Evolutionary conservation across 2,797 vertebrate species (phyloP), one percentile per base, ranked within the genome.

Genomic region (Argentina silus): DNA sequence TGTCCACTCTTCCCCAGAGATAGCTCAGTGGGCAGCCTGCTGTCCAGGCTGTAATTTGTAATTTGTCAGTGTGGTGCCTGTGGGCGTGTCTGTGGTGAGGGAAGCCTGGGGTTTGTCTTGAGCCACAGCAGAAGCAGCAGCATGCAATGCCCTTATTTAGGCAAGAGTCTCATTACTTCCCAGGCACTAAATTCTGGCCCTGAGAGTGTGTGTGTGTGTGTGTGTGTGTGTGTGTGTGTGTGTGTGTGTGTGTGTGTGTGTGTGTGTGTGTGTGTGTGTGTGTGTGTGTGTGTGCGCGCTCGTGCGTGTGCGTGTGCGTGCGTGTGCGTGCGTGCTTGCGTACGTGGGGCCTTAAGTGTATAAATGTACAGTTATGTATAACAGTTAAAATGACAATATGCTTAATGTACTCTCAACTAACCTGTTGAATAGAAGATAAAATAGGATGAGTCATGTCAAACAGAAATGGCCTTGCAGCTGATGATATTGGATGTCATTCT

Each of bases 121-220:
- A 78, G 82, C 90, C 90, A 88, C 87, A 88, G 88, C 87, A 88
- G 85, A 82, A 64, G 72, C 78, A 72, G 44, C 59, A 75, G 82
- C 86, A 74, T 83, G 82, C 61, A 82, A 93, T 93, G 88, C 83
- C 94, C 95, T 93, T 96, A 95, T 96, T 95, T 95, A 94, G 94
- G 90, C 93, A 95, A 90, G 85, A 88, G 86, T 78, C 84, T 88
- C 85, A 85, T 81, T 86, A 85, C 83, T 85, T 83, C 87, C 81
- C 86, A 84, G 77, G 75, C 72, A 66, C 73, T 57, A 42, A 69
- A 27, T 72, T 19, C 42, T 77, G 51, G 27, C 4, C 27, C 9
- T 43, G 15, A 55, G 51, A 17, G 15, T 68, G 19, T 68, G 65
- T 67, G 48, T 67, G 3, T 50, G 64, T 50, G 45, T 66, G 57